Evolutionary conservation across 1,140 invertebrate species (phyloP), one percentile per base, ranked within the genome.

Genomic region (Batillaria attramentaria): DNA sequence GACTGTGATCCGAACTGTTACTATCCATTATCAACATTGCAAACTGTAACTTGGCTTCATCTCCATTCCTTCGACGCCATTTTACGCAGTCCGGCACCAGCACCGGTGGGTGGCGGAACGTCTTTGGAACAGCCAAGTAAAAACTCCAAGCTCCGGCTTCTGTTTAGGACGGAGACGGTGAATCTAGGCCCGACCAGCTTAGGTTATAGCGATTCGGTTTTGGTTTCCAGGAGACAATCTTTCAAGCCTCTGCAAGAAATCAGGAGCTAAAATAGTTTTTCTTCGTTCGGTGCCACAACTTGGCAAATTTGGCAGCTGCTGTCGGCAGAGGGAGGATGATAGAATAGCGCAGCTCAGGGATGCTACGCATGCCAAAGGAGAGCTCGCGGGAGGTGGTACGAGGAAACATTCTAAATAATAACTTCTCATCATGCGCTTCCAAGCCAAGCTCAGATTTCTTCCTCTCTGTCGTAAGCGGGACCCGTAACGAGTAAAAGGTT

Each of bases 1-100:
- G 79, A 60, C 82, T 83, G 41, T 79, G 79, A 39, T 81, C 82
- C 28, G 80, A 80, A 35, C 69, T 79, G 31, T 57, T 73, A 62
- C 79, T 73, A 73, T 81, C 79, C 82, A 83, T 83, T 10, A 60
- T 74, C 39, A 57, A 33, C 65, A 60, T 69, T 46, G 57, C 57
- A 62, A 62, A 62, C 57, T 62, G n/a, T 31, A 31, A 8, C 57
- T 62, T 24, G 57, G 57, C 57, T 62, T 62, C 57, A 62, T 62
- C 57, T 24, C 24, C 24, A 24, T 62, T n/a, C n/a, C 57, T 28
- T 13, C 57, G 57, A 28, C 57, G 57, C 57, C 4, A 62, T 62
- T 62, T 62, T 62, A 31, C 57, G 57, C 57, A 62, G 57, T 62
- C 57, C 57, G n/a, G 57, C 33, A 28, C 57, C 33, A 31, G 13